phyloP scores from a whole-genome alignment of 2,888 invertebrate genomes.

The Coronaproctus castanopsis region DNA sequence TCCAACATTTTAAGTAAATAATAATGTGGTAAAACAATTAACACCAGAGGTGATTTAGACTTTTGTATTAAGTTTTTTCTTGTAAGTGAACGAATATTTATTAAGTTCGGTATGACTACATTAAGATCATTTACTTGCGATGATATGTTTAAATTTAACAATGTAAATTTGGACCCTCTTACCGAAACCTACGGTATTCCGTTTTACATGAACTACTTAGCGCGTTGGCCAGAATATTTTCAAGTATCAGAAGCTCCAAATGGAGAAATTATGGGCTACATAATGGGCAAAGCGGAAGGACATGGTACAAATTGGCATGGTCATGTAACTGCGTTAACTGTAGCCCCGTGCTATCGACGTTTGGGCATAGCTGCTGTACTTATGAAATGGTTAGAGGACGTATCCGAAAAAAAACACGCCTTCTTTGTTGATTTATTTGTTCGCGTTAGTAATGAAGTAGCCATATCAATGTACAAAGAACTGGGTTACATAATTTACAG shows the following conservation, averaged over 20 bases:
- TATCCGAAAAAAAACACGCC: constrained; percentile 86
- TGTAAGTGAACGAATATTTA: no score
- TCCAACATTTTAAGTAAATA: no score
- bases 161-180: constrained; percentile 86
- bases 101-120: constrained; percentile 51
- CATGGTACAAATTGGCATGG: constrained; percentile 94
- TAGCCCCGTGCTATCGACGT: constrained; percentile 82
- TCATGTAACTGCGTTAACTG: constrained; percentile 93
- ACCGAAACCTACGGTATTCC: constrained; percentile 91
- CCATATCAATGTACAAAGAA: constrained; percentile 91
- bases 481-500: constrained; percentile 92
- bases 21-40: no score
- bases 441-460: constrained; percentile 87
- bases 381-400: constrained; percentile 86
- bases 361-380: constrained; percentile 78
- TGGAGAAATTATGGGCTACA: constrained; percentile 96
- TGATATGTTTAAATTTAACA: constrained; percentile 87
- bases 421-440: constrained; percentile 98
- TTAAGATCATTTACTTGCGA: constrained; percentile 79
- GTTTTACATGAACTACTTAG: constrained; percentile 93
- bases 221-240: constrained; percentile 97
- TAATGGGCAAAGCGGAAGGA: constrained; percentile 98
- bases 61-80: no score
- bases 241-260: constrained; percentile 89
- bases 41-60: no score